phyloP scores from a whole-genome alignment of 2,113 vertebrate species.

The Cyanoramphus novaezelandiae region DNA sequence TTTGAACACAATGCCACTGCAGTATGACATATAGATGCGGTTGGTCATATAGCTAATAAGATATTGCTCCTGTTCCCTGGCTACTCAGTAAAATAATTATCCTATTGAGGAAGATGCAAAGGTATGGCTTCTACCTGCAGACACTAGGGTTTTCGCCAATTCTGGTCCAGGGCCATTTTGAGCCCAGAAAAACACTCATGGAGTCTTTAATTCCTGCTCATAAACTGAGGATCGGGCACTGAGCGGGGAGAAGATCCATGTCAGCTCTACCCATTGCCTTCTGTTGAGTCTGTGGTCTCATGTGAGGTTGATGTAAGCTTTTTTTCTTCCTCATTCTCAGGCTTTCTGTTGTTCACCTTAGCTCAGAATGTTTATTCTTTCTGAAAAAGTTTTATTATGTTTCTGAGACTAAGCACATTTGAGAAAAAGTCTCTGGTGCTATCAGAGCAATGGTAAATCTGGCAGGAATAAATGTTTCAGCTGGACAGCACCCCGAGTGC shows the following conservation, averaged over 20 bases:
- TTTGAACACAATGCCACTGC: background rate
- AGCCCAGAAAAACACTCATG: background rate
- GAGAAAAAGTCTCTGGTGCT: background rate
- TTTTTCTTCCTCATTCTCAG: background rate
- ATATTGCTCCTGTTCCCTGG: background rate
- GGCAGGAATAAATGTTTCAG: background rate
- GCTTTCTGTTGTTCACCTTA: background rate
- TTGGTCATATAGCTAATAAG: background rate
- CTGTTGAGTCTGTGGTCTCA: background rate
- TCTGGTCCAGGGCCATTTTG: background rate
- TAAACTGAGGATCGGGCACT: background rate
- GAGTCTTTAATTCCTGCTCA: background rate
- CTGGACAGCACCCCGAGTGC: background rate
- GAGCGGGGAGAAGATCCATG: background rate
- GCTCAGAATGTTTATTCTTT: background rate
- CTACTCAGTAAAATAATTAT: background rate
- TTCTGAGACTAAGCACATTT: background rate
- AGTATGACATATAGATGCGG: background rate
- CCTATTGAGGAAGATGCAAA: background rate
- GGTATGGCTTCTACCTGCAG: background rate
- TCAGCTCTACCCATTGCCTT: background rate
- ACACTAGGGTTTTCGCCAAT: background rate
- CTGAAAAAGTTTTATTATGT: background rate
- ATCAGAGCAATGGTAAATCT: background rate
- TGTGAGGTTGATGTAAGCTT: background rate